Conservation (phyloP, 2,113 vertebrate species). For the Ellobius talpinus region DNA sequence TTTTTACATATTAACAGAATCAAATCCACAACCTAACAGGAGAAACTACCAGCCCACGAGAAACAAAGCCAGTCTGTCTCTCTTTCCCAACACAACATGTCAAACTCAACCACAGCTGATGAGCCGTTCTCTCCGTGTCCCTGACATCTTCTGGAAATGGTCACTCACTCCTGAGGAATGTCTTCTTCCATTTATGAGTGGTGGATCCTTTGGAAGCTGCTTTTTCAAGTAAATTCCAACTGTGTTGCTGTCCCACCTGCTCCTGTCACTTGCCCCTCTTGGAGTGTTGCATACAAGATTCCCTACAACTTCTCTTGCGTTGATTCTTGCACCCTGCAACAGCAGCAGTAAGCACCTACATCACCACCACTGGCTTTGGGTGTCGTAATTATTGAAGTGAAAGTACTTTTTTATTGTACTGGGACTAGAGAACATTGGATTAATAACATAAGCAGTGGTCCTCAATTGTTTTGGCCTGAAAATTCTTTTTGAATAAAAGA, state of each 20-base stretch:
- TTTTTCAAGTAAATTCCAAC: not conserved
- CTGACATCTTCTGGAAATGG: not conserved
- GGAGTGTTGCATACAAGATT: not conserved
- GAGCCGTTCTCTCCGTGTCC: not conserved
- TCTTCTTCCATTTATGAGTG: not conserved
- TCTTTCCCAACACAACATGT: not conserved
- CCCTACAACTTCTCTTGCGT: not conserved
- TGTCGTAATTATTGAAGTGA: slow-evolving; percentile 47
- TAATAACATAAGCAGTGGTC: slow-evolving; percentile 1
- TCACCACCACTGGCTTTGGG: slow-evolving; percentile 26
- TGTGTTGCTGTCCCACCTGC: not conserved
- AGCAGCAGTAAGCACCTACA: slow-evolving; percentile 5
- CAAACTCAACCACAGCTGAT: not conserved
- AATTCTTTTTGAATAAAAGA: slow-evolving; percentile 31
- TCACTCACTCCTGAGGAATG: not conserved
- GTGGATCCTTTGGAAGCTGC: not conserved
- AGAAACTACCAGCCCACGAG: not conserved
- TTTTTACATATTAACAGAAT: slow-evolving; percentile 5
- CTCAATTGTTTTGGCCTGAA: not conserved
- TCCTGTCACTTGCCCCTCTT: not conserved
- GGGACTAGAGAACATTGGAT: slow-evolving; percentile 21
- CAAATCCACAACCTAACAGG: not conserved
- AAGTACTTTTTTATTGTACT: slow-evolving; percentile 39
- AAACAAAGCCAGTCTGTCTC: not conserved
- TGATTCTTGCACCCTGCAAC: slow-evolving; percentile 54